Percentiles rank a stretch among this genome's conserved stretches.
phyloP scores from a whole-genome alignment of 2,888 invertebrate genomes.

The Teleiodes luculella region DNA sequence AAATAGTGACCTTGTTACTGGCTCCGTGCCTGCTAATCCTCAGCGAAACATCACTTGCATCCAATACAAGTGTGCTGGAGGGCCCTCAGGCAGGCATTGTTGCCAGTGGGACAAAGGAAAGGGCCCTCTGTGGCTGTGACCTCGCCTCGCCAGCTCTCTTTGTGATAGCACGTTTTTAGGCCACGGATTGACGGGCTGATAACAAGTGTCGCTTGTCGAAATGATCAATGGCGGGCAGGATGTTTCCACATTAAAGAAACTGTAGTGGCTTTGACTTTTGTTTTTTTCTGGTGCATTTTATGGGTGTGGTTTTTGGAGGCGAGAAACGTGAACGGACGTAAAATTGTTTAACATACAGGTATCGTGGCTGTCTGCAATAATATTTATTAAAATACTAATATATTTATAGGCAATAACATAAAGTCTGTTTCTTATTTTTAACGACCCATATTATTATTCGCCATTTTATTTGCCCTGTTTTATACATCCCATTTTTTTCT shows the following conservation, averaged over 20 bases:
- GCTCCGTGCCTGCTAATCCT: slow-evolving; percentile 32
- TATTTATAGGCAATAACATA: too few species aligned
- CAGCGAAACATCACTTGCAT: slow-evolving; percentile 71
- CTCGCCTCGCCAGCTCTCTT: slow-evolving; percentile 63
- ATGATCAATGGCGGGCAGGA: slow-evolving; percentile 19
- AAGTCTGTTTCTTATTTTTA: too few species aligned
- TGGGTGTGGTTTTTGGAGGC: too few species aligned
- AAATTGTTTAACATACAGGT: too few species aligned
- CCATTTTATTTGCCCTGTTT: too few species aligned
- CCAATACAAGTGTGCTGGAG: slow-evolving; percentile 68
- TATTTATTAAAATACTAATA: too few species aligned
- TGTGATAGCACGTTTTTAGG: slow-evolving; percentile 74
- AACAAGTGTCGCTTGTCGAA: slow-evolving; percentile 43
- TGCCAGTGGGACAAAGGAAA: slow-evolving; percentile 72
- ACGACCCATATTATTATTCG: too few species aligned
- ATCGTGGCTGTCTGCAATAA: too few species aligned
- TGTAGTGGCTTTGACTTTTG: background rate
- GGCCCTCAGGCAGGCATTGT: slow-evolving; percentile 63
- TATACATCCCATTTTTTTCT: too few species aligned
- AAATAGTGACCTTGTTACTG: slow-evolving; percentile 5
- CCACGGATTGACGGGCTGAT: slow-evolving; percentile 55
- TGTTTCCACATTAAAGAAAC: background rate
- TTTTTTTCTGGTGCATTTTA: background rate
- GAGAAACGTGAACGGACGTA: too few species aligned
- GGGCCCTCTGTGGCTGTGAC: slow-evolving; percentile 57